A percentile compares a stretch with the other conserved stretches of the same genome.
These are phyloP conservation scores for Xylocampa areola DNA, from an alignment of 2,888 invertebrate species.

Conservation along the genomic window DNA sequence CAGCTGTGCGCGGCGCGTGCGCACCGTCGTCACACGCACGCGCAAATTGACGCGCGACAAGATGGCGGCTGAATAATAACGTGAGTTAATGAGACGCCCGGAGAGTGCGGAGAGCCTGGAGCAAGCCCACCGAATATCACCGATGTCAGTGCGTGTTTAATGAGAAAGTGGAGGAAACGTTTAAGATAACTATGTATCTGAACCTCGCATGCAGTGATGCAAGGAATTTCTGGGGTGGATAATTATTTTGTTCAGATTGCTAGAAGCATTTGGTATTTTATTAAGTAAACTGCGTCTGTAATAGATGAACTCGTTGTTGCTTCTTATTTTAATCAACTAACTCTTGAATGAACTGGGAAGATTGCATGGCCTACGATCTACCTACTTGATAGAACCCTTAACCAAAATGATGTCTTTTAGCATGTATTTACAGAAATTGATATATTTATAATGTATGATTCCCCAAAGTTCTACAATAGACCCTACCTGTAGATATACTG, in stretches of 20 bases:
- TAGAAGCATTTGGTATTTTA: not conserved
- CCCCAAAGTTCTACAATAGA: no score
- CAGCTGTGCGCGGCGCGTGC: constrained; percentile 58
- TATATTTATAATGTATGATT: no score
- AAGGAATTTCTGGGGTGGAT: constrained; percentile 12
- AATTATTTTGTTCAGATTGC: not conserved
- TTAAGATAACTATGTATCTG: constrained; percentile 27
- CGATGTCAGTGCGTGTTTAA: constrained; percentile 52
- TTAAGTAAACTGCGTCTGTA: no score
- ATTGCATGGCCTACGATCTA: no score
- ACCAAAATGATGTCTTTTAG: no score
- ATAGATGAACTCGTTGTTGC: no score
- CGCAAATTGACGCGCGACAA: constrained; percentile 72
- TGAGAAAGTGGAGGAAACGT: constrained; percentile 45
- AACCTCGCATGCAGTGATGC: constrained; percentile 9
- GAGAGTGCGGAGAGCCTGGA: constrained; percentile 20
- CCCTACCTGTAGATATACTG: no score
- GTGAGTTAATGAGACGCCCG: constrained; percentile 70
- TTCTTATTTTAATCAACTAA: no score
- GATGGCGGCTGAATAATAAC: constrained; percentile 70
- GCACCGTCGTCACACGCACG: constrained; percentile 63
- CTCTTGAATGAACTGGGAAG: no score
- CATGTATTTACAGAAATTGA: no score
- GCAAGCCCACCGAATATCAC: constrained; percentile 32
- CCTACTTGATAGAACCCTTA: no score